These are phyloP conservation scores for Encarsia formosa DNA, from an alignment of 2,888 invertebrate species.

Conservation along the genomic window DNA sequence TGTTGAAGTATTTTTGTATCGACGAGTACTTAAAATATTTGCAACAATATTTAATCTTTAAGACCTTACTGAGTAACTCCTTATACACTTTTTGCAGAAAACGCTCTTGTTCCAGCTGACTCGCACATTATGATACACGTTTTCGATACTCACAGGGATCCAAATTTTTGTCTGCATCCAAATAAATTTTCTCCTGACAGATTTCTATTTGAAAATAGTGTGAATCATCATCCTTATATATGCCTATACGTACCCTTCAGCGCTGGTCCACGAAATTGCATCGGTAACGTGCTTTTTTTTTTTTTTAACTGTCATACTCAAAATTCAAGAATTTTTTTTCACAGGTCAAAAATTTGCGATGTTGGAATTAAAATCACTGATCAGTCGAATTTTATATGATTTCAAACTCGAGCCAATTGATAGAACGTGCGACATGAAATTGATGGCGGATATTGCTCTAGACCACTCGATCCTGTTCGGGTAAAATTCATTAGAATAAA, in stretches of 20 bases:
- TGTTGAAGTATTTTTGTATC: too few relatives aligned
- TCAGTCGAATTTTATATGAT: slow-evolving; percentile 27
- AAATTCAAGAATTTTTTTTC: not conserved
- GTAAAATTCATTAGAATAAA: slow-evolving; percentile 18
- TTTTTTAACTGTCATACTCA: not conserved
- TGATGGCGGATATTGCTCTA: slow-evolving; percentile 23
- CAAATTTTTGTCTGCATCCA: slow-evolving; percentile 15
- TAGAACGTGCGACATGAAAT: slow-evolving; percentile 9
- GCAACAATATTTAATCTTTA: too few relatives aligned
- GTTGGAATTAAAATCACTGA: slow-evolving; percentile 25
- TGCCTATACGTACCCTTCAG: slow-evolving; percentile 12
- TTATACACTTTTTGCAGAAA: too few relatives aligned
- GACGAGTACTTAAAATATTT: too few relatives aligned
- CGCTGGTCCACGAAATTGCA: slow-evolving; percentile 15
- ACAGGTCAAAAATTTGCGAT: slow-evolving; percentile 20
- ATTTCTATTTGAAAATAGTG: slow-evolving; percentile 7
- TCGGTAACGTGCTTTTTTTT: slow-evolving; percentile 2
- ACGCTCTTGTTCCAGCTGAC: slow-evolving; percentile 13
- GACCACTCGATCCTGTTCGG: slow-evolving; percentile 11
- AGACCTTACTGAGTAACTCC: too few relatives aligned
- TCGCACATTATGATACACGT: slow-evolving; percentile 7
- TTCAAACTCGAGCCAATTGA: slow-evolving; percentile 31
- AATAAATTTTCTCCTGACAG: slow-evolving; percentile 17
- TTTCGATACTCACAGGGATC: slow-evolving; percentile 14
- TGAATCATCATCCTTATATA: slow-evolving; percentile 6